These are phyloP conservation scores for Galaxea fascicularis DNA, from an alignment of 92 coral and sea anemone species.

Conservation along the genomic window DNA sequence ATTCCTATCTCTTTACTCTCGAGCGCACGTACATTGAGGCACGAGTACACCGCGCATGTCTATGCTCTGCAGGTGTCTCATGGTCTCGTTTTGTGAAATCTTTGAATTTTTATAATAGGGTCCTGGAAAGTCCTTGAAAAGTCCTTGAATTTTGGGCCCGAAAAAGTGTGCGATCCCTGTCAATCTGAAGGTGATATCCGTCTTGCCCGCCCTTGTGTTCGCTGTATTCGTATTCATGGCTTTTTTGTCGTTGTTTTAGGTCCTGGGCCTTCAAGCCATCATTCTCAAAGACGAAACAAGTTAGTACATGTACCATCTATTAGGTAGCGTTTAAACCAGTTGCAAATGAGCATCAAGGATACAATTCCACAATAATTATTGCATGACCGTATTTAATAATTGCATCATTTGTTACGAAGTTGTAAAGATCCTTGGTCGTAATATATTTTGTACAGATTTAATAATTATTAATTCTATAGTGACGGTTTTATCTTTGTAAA, in stretches of 20 bases:
- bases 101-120: too few species aligned
- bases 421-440: constrained; percentile 33
- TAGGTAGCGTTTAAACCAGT: constrained; percentile 40
- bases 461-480: constrained; percentile 3
- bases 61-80: too few species aligned
- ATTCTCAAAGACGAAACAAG: constrained; percentile 28
- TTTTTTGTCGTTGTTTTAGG: constrained; percentile 30
- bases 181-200: too few species aligned
- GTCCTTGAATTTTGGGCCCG: too few species aligned
- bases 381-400: constrained; percentile 39
- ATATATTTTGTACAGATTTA: constrained; percentile 47
- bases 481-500: neutral
- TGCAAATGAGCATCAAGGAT: neutral
- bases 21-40: too few species aligned
- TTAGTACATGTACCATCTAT: constrained; percentile 14
- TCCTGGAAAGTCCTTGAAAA: too few species aligned
- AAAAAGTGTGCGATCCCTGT: too few species aligned
- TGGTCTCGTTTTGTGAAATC: too few species aligned
- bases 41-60: too few species aligned
- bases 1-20: too few species aligned
- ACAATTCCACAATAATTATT: neutral
- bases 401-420: constrained; percentile 18
- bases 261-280: constrained; percentile 50
- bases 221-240: too few species aligned
- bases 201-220: too few species aligned